These are phyloP conservation scores for Notodonta dromedarius DNA, from an alignment of 2,888 invertebrate species.

Conservation along the genomic window DNA sequence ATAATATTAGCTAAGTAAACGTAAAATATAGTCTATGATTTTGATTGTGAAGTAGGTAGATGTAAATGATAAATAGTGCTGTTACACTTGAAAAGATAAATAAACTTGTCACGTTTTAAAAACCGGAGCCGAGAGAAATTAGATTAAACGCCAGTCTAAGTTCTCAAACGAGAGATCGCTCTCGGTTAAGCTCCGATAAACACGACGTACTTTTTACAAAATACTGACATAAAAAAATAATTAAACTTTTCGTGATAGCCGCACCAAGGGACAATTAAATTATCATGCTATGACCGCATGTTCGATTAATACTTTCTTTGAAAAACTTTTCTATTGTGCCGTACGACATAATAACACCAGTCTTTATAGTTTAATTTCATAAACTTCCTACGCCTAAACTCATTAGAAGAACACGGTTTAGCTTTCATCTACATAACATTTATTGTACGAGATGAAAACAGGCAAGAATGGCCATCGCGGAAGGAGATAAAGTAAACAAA, in stretches of 20 bases:
- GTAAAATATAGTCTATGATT: too few species aligned
- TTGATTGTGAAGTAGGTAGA: too few species aligned
- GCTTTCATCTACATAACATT: constrained; percentile 15
- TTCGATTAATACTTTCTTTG: background rate
- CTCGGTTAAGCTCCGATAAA: constrained; percentile 2
- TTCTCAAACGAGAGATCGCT: constrained; percentile 3
- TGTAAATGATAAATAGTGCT: too few species aligned
- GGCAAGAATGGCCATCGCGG: constrained; percentile 3
- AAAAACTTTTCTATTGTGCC: background rate
- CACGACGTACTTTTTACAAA: background rate
- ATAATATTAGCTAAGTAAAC: too few species aligned
- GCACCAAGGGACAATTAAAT: background rate
- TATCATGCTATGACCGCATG: background rate
- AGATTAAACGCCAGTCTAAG: background rate
- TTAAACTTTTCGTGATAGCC: background rate
- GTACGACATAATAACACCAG: background rate
- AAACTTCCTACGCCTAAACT: constrained; percentile 24
- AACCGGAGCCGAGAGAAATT: background rate
- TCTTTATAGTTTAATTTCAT: constrained; percentile 19
- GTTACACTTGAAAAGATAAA: too few species aligned
- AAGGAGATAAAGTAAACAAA: constrained; percentile 26
- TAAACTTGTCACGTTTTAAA: background rate
- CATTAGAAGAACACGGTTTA: constrained; percentile 5
- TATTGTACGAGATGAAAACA: constrained; percentile 14
- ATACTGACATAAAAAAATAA: background rate